phyloP scores from a whole-genome alignment of 2,888 invertebrate species.

The Camptogramma bilineatum region DNA sequence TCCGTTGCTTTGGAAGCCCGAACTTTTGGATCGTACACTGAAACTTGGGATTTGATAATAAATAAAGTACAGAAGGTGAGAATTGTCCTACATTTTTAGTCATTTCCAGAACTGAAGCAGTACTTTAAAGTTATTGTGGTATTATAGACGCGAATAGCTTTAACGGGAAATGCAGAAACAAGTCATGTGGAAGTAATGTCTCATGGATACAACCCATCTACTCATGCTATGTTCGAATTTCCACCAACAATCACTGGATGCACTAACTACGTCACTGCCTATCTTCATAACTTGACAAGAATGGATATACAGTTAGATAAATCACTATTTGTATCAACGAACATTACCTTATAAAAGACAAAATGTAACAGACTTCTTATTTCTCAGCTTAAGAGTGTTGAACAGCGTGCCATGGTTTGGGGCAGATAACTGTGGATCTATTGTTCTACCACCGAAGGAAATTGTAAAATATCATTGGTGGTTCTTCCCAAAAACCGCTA shows the following conservation, averaged over 20 bases:
- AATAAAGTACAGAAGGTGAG: constrained; percentile 72
- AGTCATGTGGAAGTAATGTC: constrained; percentile 76
- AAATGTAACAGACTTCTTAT: not conserved
- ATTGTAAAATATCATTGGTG: constrained; percentile 75
- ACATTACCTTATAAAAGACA: not conserved
- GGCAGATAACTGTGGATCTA: constrained; percentile 66
- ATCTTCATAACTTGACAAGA: constrained; percentile 75
- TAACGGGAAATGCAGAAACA: constrained; percentile 73
- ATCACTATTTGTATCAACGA: not conserved
- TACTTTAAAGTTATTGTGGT: constrained; percentile 7
- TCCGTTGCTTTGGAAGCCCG: constrained; percentile 77
- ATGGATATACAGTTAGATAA: constrained; percentile 74
- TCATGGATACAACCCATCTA: constrained; percentile 70
- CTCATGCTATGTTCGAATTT: constrained; percentile 75
- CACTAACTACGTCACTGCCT: constrained; percentile 72
- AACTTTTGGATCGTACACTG: constrained; percentile 69
- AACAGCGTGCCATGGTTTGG: constrained; percentile 73
- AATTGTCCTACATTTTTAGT: not conserved
- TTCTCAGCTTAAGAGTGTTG: constrained; percentile 70
- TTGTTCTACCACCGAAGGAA: constrained; percentile 73
- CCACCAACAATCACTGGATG: constrained; percentile 78
- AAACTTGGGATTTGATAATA: constrained; percentile 75
- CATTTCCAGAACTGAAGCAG: not conserved
- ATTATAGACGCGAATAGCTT: constrained; percentile 62
- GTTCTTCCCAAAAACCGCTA: constrained; percentile 72